Evolutionary conservation across 2,888 invertebrate species (phyloP).

Genomic region (Didymodactylos carnosus): DNA sequence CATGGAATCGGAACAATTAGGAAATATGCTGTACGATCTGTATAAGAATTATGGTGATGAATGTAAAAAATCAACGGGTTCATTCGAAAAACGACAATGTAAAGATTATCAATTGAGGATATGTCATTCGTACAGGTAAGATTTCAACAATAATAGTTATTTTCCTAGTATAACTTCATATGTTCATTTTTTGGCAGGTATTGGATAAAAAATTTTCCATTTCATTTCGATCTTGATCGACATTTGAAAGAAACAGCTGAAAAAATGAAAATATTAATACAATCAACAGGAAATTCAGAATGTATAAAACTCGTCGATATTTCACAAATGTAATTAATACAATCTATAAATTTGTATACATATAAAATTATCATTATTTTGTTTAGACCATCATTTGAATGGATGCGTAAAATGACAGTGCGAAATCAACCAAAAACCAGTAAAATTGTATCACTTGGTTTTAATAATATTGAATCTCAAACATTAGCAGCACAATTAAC

Average conservation of each 20-base stretch:
- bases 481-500: slow-evolving; percentile 41
- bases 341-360: not conserved
- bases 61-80: not conserved
- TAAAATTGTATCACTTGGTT: slow-evolving; percentile 37
- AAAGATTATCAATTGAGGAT: slow-evolving; percentile 18
- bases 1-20: slow-evolving; percentile 33
- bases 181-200: slow-evolving; percentile 25
- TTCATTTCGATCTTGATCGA: slow-evolving; percentile 40
- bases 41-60: slow-evolving; percentile 6
- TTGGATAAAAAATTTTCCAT: slow-evolving; percentile 40
- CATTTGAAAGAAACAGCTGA: slow-evolving; percentile 32
- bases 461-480: slow-evolving; percentile 40
- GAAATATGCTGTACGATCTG: slow-evolving; percentile 16
- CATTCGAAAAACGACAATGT: slow-evolving; percentile 3
- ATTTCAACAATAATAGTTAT: not conserved
- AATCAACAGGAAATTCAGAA: slow-evolving; percentile 24
- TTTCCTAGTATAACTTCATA: not conserved
- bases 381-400: slow-evolving; percentile 40
- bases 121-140: slow-evolving; percentile 26
- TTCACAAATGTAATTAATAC: not conserved
- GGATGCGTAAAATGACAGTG: slow-evolving; percentile 41
- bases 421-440: slow-evolving; percentile 26
- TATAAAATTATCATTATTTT: not conserved
- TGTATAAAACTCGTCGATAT: not conserved
- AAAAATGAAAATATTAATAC: slow-evolving; percentile 31